These are phyloP conservation scores for Columbina picui DNA, from an alignment of 2,113 vertebrate genomes.

Conservation along the genomic window DNA sequence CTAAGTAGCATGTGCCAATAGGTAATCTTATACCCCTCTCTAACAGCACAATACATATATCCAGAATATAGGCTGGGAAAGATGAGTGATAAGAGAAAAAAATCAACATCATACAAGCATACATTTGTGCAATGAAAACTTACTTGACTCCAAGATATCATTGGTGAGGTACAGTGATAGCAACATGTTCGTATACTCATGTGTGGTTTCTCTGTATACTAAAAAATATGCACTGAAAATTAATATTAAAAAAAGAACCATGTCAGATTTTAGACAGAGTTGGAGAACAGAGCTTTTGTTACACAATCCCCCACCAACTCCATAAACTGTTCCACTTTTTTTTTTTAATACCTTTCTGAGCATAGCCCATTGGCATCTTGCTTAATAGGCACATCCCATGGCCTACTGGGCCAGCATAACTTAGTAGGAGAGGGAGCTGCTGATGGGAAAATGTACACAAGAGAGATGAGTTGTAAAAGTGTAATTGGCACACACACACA, in stretches of 20 bases:
- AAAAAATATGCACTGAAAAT: not conserved
- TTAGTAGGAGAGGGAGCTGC: slow-evolving; percentile 2
- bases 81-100: not conserved
- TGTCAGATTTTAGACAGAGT: not conserved
- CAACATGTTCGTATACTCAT: not conserved
- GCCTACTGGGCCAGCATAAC: not conserved
- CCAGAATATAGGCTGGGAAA: not conserved
- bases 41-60: not conserved
- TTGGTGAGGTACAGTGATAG: not conserved
- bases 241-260: no score
- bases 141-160: not conserved
- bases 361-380: not conserved
- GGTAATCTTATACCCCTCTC: not conserved
- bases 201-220: not conserved
- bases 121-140: not conserved
- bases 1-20: not conserved
- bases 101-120: not conserved
- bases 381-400: not conserved
- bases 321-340: not conserved
- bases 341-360: not conserved
- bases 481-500: slow-evolving; percentile 18
- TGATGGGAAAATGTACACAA: not conserved
- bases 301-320: not conserved
- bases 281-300: not conserved
- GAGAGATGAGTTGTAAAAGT: slow-evolving; percentile 38